Percentiles rank a stretch among this genome's conserved stretches.
These are phyloP conservation scores for Meta bourneti DNA, from an alignment of 2,888 invertebrate genomes.

Conservation along the genomic window DNA sequence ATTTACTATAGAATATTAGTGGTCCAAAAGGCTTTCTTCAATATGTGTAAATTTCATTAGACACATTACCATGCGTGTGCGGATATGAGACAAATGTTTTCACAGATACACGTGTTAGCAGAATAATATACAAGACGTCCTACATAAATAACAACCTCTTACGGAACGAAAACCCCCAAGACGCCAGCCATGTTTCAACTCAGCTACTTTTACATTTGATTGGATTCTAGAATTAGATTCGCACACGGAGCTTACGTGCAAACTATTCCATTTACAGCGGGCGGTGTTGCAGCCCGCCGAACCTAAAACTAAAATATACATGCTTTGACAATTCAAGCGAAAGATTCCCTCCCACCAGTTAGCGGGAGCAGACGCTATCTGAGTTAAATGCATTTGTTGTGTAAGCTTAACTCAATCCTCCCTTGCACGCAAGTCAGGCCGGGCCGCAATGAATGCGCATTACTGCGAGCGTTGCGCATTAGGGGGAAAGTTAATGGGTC, in stretches of 20 bases:
- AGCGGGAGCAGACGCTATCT: constrained; percentile 2
- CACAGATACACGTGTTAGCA: no score
- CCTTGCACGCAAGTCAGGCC: not conserved
- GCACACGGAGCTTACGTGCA: constrained; percentile 13
- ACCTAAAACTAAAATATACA: constrained; percentile 51
- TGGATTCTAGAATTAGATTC: not conserved
- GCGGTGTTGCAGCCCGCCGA: constrained; percentile 11
- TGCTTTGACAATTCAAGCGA: constrained; percentile 42
- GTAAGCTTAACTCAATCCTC: constrained; percentile 52
- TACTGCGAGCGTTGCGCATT: constrained; percentile 27
- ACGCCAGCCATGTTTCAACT: not conserved
- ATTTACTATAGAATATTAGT: no score
- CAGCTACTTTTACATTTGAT: not conserved
- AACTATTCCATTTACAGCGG: constrained; percentile 7
- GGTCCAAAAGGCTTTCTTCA: no score
- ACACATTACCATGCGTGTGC: no score
- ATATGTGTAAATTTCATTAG: no score
- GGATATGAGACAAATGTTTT: no score
- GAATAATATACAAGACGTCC: no score
- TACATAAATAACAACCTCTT: not conserved
- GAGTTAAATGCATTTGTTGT: constrained; percentile 54
- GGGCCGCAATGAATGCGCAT: constrained; percentile 24
- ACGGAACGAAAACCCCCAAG: not conserved
- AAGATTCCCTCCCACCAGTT: constrained; percentile 56
- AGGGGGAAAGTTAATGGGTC: constrained; percentile 60